Percentiles rank a stretch among this genome's conserved stretches.
Evolutionary conservation across 2,888 invertebrate genomes (phyloP).

Genomic region (Autographa pulchrina): DNA sequence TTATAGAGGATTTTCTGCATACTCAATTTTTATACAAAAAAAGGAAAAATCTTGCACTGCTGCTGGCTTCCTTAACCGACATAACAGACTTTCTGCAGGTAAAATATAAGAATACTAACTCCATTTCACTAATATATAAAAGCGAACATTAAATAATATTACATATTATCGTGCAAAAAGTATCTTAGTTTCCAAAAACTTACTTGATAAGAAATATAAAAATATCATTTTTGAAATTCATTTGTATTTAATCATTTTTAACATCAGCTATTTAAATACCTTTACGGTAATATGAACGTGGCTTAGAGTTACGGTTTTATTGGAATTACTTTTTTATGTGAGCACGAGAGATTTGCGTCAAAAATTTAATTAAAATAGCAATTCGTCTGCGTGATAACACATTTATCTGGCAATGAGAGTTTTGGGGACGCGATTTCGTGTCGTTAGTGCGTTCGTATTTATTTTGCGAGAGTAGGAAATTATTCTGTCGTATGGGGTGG

Average conservation of each 20-base stretch:
- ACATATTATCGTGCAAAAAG: background rate
- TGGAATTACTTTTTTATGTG: constrained; percentile 73
- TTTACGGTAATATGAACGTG: constrained; percentile 56
- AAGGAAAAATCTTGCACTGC: background rate
- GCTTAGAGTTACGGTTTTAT: constrained; percentile 57
- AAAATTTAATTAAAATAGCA: constrained; percentile 74
- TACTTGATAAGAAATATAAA: constrained; percentile 41
- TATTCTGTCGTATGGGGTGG: constrained; percentile 68
- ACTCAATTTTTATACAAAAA: background rate
- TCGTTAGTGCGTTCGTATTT: constrained; percentile 66
- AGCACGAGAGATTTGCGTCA: constrained; percentile 68
- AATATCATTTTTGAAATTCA: constrained; percentile 38
- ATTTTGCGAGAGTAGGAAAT: constrained; percentile 66
- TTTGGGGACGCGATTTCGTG: constrained; percentile 60
- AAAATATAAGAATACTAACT: background rate
- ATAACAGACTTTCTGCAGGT: background rate
- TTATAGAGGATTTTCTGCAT: constrained; percentile 5
- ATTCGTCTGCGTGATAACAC: constrained; percentile 63
- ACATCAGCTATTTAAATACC: constrained; percentile 16
- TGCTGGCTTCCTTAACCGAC: background rate
- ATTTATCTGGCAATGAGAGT: constrained; percentile 57
- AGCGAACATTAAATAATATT: no score
- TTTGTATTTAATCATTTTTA: constrained; percentile 33
- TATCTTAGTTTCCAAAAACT: constrained; percentile 33
- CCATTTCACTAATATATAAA: no score